Evolutionary conservation across 2,888 invertebrate species (phyloP), one percentile per base, ranked within the genome.

Genomic region (Pristionchus entomophagus): DNA sequence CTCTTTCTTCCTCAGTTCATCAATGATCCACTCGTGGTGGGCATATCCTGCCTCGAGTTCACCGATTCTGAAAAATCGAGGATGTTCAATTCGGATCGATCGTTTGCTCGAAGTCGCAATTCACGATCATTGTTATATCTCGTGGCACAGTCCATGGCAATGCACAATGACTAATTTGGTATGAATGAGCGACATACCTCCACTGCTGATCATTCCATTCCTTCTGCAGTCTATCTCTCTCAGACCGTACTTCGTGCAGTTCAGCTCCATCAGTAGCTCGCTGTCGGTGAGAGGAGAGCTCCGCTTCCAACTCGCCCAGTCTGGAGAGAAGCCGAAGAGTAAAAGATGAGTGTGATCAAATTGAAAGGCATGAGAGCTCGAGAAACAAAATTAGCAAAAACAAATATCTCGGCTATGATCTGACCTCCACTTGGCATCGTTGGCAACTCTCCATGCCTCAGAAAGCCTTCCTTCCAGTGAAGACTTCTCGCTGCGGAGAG

Each of bases 371-470:
- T 45, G 6, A 10, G 45, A 10, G 45, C 14, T 45, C 45, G 14
- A 10, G 45, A 45, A 45, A 45, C 8, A 10, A 6, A 45, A 45
- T 45, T n/a, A n/a, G 45, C 8, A 45, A 45, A 14, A 45, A 5
- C 10, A 29, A n/a, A 73, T 2, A 10, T 35, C 22, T 14, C 17
- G 32, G 77, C 8, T 45, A 77, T 45, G n/a, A n/a, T 26, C 49
- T 0, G 14, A 85, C 85, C 85, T 85, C 85, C 85, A 85, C 56
- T 85, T 85, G 77, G 85, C 77, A 32, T 85, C 85, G 29, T 85
- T 41, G 6, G 53, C 85, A 8, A 29, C 73, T 35, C 49, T 85
- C 41, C 41, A 41, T 17, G 85, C 77, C 2, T 77, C 69, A 5
- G n/a, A 6, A 17, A 85, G 29, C n/a, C 38, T 1, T 5, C n/a